Evolutionary conservation across 2,113 vertebrate genomes (phyloP).

Genomic region (Carassius gibelio): DNA sequence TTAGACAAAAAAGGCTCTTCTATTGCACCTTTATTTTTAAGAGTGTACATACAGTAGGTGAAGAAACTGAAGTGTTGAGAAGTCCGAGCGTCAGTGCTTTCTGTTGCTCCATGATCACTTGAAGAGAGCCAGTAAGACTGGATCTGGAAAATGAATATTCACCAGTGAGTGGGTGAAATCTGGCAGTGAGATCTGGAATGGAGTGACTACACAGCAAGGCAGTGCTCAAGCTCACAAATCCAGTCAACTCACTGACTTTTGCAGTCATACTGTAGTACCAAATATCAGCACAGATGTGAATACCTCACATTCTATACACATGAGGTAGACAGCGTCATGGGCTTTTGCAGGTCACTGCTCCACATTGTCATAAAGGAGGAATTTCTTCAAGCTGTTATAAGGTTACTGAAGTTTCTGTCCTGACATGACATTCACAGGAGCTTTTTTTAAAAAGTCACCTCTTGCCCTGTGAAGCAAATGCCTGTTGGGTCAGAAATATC

Average conservation of each 20-base stretch:
- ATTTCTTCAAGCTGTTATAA: neutral
- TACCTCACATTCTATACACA: neutral
- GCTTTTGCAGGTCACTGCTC: neutral
- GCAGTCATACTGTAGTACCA: neutral
- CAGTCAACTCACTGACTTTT: neutral
- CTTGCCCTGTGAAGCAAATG: neutral
- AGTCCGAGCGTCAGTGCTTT: neutral
- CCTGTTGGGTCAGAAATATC: conserved; percentile 14
- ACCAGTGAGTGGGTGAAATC: neutral
- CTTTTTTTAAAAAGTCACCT: neutral
- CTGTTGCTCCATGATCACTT: neutral
- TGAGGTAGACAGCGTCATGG: neutral
- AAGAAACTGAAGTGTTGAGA: neutral
- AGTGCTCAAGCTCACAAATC: too few species aligned
- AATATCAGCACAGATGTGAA: neutral
- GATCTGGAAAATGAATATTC: neutral
- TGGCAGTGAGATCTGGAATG: neutral
- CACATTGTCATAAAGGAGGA: conserved; percentile 1
- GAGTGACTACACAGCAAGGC: neutral
- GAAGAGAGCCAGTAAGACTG: neutral
- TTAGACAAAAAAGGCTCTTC: too few species aligned
- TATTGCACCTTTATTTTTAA: too few species aligned
- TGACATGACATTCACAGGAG: conserved; percentile 16
- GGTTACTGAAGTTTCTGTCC: conserved; percentile 19
- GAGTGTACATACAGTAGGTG: too few species aligned